Base-by-base conservation (phyloP, 2,113 vertebrate species). In the Semnopithecus entellus region DNA sequence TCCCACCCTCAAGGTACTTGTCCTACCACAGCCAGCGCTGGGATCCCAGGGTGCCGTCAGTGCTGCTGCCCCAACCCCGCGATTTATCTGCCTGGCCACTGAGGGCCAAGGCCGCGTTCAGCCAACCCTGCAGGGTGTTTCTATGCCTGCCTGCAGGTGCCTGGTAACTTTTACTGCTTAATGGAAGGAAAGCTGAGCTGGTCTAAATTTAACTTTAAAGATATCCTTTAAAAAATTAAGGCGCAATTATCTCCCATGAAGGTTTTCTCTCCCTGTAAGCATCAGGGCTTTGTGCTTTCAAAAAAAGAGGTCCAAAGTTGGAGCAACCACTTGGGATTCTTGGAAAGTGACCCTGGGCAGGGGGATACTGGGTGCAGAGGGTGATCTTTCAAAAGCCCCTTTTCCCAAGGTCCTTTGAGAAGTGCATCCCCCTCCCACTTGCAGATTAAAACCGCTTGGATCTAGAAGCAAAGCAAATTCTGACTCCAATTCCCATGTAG, bases 121-220 rank as follows among this genome's bases (percentile, higher is more conserved):
- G 70, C 81, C 90, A 82, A 27, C 57, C 85, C 90, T 80, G 81
- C 73, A 18, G 50, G 88, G 88, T 76, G 79, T 75, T 88, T 88
- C 81, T 86, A 3, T 40, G 89, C 66, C n/a, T 86, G 32, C 61
- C 22, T 43, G 92, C 84, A 92, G 95, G 88, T 97, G 90, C 76
- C 76, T 94, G 90, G 72, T 91, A 97, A 98, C 97, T 96, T 97
- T 96, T 94, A 92, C 96, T 59, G 43, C 94, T 93, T 93, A 88
- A 90, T 97, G 92, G 86, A 96, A 90, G 94, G 86, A 96, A 90
- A 17, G 13, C 88, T 85, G 93, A 94, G 94, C 50, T 40, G 40
- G 45, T 94, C 95, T 94, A 95, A 93, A 96, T 96, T 96, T 96
- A 97, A 97, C 96, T 95, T 78, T 72, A 61, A 95, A 97, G 72